Base-by-base conservation (phyloP, 2,888 invertebrate species). In the Hypomecis punctinalis region DNA sequence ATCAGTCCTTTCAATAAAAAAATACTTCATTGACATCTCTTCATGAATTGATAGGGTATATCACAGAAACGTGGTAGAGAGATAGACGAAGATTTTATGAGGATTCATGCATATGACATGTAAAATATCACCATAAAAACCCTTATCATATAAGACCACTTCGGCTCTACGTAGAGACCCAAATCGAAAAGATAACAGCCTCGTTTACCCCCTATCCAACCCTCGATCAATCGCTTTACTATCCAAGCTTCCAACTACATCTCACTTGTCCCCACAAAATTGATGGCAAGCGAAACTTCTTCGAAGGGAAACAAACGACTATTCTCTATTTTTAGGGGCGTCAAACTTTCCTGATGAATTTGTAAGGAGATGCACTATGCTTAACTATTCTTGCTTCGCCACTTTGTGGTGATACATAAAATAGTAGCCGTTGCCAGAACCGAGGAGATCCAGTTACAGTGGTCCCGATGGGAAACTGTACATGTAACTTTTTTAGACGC, bases 181-280 rank as follows among this genome's bases (percentile, higher is more conserved):
- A 33, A 62, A 58, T 61, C 55, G 33, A 55, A 59, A 54, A 66
- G 61, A 62, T 66, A 66, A 66, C 61, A 58, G 47, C 57, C 53
- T 66, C 66, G 54, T 66, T 61, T 65, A 40, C 39, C 61, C 66
- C 54, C 45, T 51, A 54, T 55, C 58, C 45, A 51, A 49, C 59
- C 62, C 59, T 49, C 66, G 53, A 66, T 62, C 66, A 66, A 66
- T 66, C 58, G 61, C 45, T 57, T 60, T 46, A 55, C 51, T 23
- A 23, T 52, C 54, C 52, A 55, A 59, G 37, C 42, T 13, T 49
- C 58, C 45, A 55, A 47, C 57, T 60, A 65, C 52, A 55, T 51
- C 60, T 60, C 60, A 55, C 55, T 64, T 51, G 58, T 61, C 52
- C 46, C 55, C 55, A 48, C 56, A 66, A 66, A 51, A 66, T 63